Conservation (phyloP, 2,797 vertebrate species). For the Fratercula arctica region DNA sequence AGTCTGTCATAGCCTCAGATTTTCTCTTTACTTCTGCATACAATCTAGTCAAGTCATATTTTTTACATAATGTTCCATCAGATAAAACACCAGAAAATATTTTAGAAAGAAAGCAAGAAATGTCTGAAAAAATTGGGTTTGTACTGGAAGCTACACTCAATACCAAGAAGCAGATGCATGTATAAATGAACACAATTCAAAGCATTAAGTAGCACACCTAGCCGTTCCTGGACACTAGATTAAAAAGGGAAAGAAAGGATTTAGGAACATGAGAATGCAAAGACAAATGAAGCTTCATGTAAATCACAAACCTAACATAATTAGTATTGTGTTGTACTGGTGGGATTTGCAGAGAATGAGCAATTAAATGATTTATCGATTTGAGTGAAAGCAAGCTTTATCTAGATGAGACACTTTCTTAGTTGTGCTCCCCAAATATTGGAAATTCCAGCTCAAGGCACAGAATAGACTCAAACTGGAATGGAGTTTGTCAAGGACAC, state of each 20-base stretch:
- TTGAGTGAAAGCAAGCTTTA: neutral
- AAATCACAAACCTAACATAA: conserved; percentile 21
- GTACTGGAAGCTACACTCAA: neutral
- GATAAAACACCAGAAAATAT: conserved; percentile 6
- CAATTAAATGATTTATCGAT: neutral
- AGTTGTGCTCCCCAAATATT: neutral
- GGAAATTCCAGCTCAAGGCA: neutral
- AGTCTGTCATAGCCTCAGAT: neutral
- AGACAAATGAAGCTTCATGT: neutral
- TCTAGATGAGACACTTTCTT: neutral
- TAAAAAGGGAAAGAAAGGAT: conserved; percentile 30
- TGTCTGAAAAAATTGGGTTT: neutral
- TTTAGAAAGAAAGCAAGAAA: conserved; percentile 12
- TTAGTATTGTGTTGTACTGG: neutral
- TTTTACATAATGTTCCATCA: conserved; percentile 6
- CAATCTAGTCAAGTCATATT: neutral
- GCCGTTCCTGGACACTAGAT: neutral
- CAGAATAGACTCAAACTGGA: neutral
- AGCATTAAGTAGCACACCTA: neutral
- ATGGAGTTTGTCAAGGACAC: neutral
- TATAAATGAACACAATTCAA: neutral
- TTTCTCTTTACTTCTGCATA: neutral
- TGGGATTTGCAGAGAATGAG: neutral
- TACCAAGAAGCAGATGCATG: neutral
- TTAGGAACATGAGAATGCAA: neutral